Conservation (phyloP, 2,888 invertebrate genomes). For the Parthenolecanium corni region DNA sequence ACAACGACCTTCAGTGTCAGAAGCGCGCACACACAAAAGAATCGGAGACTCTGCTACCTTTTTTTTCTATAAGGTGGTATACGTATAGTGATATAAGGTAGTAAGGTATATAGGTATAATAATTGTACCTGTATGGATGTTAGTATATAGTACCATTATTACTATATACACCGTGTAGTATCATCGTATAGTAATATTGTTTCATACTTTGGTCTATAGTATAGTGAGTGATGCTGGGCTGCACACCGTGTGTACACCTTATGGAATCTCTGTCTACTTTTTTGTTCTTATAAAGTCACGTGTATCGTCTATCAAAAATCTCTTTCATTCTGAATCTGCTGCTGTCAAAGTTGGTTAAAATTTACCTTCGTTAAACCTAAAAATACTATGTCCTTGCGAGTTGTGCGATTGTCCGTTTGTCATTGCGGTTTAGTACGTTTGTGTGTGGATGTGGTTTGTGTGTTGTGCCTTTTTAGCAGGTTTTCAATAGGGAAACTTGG, state of each 20-base stretch:
- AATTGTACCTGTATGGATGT: no score
- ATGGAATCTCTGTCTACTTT: not conserved
- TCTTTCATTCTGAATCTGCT: not conserved
- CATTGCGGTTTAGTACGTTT: conserved; percentile 18
- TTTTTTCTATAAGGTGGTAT: no score
- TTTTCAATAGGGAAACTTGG: no score
- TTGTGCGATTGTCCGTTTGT: conserved; percentile 20
- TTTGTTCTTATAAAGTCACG: not conserved
- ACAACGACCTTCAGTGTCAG: conserved; percentile 28
- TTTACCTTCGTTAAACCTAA: conserved; percentile 7
- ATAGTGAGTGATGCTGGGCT: no score
- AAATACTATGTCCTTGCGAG: conserved; percentile 18
- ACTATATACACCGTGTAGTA: no score
- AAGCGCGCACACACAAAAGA: conserved; percentile 28
- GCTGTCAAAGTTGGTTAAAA: conserved; percentile 13
- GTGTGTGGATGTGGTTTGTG: no score
- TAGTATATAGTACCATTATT: no score
- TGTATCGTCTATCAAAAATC: conserved; percentile 9
- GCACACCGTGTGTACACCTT: no score
- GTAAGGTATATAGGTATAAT: not conserved
- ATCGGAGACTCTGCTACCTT: conserved; percentile 27
- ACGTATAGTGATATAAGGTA: not conserved
- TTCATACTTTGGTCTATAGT: no score
- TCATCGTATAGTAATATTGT: no score
- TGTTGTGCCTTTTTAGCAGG: no score